These are phyloP conservation scores for Aleiodes leptofemur DNA, from an alignment of 2,888 invertebrate species.

Conservation along the genomic window DNA sequence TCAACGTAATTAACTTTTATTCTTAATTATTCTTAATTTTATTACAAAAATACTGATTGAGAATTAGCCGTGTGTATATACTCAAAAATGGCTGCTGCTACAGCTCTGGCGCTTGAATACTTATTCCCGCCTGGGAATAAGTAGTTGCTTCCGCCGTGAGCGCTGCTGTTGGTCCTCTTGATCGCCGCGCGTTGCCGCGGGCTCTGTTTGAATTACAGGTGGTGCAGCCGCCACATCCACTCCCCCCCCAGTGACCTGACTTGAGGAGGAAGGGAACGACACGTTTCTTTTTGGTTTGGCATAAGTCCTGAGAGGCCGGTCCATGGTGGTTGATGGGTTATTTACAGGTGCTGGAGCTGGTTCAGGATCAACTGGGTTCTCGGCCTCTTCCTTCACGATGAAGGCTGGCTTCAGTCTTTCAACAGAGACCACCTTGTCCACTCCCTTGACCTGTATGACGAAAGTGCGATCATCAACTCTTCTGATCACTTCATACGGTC, in stretches of 20 bases:
- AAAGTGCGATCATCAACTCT: conserved; percentile 44
- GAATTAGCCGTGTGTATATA: no score
- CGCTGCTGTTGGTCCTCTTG: no score
- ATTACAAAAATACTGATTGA: no score
- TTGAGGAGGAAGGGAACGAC: not conserved
- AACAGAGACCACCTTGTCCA: conserved; percentile 30
- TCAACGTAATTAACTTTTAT: no score
- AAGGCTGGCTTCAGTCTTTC: conserved; percentile 49
- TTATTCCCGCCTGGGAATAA: no score
- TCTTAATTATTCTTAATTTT: no score
- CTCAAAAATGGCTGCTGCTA: no score
- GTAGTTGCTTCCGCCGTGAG: no score
- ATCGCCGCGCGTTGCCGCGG: no score
- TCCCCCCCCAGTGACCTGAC: conserved; percentile 1
- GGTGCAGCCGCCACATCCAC: conserved; percentile 3
- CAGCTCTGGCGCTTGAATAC: no score
- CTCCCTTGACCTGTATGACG: conserved; percentile 43
- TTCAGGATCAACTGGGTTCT: not conserved
- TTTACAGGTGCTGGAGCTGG: not conserved
- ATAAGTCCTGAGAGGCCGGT: not conserved
- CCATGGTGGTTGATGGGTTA: not conserved
- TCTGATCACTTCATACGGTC: conserved; percentile 52
- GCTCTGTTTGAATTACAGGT: no score
- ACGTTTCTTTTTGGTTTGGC: not conserved
- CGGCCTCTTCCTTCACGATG: conserved; percentile 12